Base-by-base conservation (phyloP, 53 echinoderm and acorn worm species). In the Hippasteria phrygiana region DNA sequence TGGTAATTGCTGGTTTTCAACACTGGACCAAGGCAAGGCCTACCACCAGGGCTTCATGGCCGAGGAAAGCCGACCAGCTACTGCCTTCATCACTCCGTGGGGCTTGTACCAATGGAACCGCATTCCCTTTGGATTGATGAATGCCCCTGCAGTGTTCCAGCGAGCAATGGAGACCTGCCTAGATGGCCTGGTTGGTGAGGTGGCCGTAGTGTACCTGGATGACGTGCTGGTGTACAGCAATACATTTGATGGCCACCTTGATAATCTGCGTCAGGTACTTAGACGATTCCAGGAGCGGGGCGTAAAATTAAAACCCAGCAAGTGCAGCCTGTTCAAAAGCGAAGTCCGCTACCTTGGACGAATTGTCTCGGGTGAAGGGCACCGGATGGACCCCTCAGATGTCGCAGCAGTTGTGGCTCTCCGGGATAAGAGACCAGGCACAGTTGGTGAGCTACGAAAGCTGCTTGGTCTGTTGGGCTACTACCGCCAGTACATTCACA, bases 361-460 rank as follows among this genome's bases (percentile, higher is more conserved):
- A 40, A 67, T 94, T 10, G 54, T 93, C 4, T 38, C 83, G 8
- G 20, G 42, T 18, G 84, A 91, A 6, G 88, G 94, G 0, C 77
- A 93, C 91, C 40, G 75, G 24, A 62, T 71, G 45, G 92, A 94
- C 64, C 90, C 94, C 0, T 53, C 31, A 13, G 95, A 94, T 26
- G 87, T 86, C 14, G 90, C 43, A 43, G 92, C 95, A 0, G 33
- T 92, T 5, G 81, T 74, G 22, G 35, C 78, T 4, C 54, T 94
- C 51, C 92, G 90, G 29, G 38, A 75, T 2, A 90, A 78, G 54
- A 69, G 18, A 43, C 92, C 92, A 11, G 22, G 24, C 46, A 45
- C 88, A 9, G 83, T 92, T 4, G 90, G 95, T 18, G 92, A 92
- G 54, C 35, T 94, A 31, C 66, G 92, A 13, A 92, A 94, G 59